Evolutionary conservation across 2,797 vertebrate genomes (phyloP), one percentile per base, ranked within the genome.

Genomic region (Pipistrellus nathusii): DNA sequence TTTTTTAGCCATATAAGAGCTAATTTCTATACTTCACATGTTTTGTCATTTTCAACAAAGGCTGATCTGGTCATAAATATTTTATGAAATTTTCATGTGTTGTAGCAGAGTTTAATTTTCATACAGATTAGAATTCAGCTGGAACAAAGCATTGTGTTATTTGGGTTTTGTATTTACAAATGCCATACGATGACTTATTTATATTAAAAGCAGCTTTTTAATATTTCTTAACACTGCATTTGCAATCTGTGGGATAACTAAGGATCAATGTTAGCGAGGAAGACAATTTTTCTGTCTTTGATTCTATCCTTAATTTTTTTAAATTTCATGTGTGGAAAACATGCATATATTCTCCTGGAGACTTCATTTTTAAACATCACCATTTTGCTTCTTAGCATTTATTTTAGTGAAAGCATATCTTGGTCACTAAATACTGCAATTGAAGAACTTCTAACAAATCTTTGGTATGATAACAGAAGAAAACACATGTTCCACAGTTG

Each of bases 31-130:
- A 95, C 51, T 35, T 88, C 30, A 59, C 48, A 73, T 81, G 75
- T 96, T 92, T 90, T 83, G 27, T 71, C 88, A 85, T 81, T 92
- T 78, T 92, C 82, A 72, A 82, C 87, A 32, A 77, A 92, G 88
- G 83, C 71, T n/a, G 14, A 92, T 72, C n/a, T 44, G 12, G 71
- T 89, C 91, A 96, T 96, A 95, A 95, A 97, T 96, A 96, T 95
- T 96, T 95, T 95, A 97, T 95, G 91, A 97, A 95, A 81, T 81
- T 35, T 81, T 91, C 21, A 85, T 55, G 59, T 64, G 71, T 71
- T 91, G 20, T 72, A 91, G 80, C 85, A 66, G 75, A 87, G 73
- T 76, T 93, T 94, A 90, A 88, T 95, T 92, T 97, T 97, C 94
- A 97, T 95, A 71, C 77, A 83, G 69, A 95, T 95, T 92, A 96